Conservation (phyloP, 2,888 invertebrate species). For the Heliconius sara region DNA sequence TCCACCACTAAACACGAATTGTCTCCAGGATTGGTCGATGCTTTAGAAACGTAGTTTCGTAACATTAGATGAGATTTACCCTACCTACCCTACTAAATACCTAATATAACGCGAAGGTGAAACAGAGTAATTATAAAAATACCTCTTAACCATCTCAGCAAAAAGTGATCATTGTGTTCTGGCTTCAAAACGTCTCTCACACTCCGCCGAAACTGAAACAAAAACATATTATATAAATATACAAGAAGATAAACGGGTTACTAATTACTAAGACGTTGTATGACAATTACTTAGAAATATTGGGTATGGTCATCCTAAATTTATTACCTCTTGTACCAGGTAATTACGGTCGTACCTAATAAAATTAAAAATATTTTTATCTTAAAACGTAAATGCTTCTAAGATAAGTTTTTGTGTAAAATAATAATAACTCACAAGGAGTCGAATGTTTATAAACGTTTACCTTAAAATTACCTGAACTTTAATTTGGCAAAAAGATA, state of each 20-base stretch:
- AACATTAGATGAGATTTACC: too few relatives aligned
- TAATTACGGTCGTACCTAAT: not conserved
- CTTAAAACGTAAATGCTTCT: not conserved
- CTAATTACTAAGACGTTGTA: not conserved
- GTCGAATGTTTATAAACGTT: too few relatives aligned
- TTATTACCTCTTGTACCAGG: not conserved
- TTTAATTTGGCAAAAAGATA: too few relatives aligned
- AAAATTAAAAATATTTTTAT: not conserved
- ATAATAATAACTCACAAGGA: not conserved
- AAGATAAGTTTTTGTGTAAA: not conserved
- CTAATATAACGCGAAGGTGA: not conserved
- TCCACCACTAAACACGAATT: too few relatives aligned
- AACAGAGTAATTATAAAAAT: conserved; percentile 43
- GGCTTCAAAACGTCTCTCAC: conserved; percentile 87
- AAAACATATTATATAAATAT: conserved; percentile 38
- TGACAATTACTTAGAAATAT: not conserved
- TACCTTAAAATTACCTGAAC: too few relatives aligned
- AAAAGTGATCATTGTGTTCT: conserved; percentile 90
- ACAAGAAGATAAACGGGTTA: not conserved
- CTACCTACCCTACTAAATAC: not conserved
- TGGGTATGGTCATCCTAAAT: too few relatives aligned
- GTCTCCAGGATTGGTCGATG: too few relatives aligned
- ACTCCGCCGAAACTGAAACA: conserved; percentile 89
- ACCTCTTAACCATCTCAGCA: conserved; percentile 93
- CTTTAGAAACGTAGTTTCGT: too few relatives aligned